These are phyloP conservation scores for Geococcyx californianus DNA, from an alignment of 2,113 vertebrate genomes.

Conservation along the genomic window DNA sequence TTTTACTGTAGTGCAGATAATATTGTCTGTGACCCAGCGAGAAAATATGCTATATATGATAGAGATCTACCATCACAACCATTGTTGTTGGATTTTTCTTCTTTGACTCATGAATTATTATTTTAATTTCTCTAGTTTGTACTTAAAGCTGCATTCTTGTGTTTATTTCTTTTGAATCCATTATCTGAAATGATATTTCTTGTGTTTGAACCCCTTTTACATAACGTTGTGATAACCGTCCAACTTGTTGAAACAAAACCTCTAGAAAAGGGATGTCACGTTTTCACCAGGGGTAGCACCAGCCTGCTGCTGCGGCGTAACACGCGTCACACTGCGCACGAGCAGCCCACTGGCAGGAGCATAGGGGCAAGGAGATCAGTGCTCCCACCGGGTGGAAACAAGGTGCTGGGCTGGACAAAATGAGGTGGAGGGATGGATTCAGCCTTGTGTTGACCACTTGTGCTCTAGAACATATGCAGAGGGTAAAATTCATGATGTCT, in stretches of 20 bases:
- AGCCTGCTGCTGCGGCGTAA: too few relatives aligned
- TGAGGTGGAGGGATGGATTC: too few relatives aligned
- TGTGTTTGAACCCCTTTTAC: neutral
- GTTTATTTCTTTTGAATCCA: neutral
- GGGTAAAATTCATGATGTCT: neutral
- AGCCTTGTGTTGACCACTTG: too few relatives aligned
- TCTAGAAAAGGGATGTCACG: too few relatives aligned
- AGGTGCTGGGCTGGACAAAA: too few relatives aligned
- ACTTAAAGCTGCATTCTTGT: neutral
- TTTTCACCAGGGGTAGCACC: too few relatives aligned
- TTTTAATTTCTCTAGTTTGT: neutral
- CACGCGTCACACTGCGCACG: too few relatives aligned
- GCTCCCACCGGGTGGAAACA: too few relatives aligned
- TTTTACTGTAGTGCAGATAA: neutral
- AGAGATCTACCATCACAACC: accelerated
- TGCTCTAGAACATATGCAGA: neutral
- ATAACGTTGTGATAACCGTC: neutral
- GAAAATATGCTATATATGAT: too few relatives aligned
- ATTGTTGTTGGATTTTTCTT: neutral
- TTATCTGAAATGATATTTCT: neutral
- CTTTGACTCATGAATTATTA: neutral
- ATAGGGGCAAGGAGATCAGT: too few relatives aligned
- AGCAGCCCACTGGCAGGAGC: too few relatives aligned
- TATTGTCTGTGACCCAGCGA: neutral
- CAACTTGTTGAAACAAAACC: neutral